A percentile compares a stretch with the other conserved stretches of the same genome.
Conservation (phyloP, 2,888 invertebrate genomes). For the Rhagonycha lutea region DNA sequence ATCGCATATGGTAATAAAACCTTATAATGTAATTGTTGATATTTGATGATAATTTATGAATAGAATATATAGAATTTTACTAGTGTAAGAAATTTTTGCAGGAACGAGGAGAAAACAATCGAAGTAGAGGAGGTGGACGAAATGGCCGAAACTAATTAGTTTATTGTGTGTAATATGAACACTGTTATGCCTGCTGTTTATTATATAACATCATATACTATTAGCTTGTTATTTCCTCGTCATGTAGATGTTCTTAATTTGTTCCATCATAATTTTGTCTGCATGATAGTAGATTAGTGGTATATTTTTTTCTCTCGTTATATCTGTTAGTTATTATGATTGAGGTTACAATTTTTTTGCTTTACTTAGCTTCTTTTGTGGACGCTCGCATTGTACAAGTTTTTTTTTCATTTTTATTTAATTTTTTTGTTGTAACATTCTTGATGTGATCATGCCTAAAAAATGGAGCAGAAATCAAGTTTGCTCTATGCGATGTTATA, state of each 20-base stretch:
- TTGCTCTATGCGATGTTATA: conserved; percentile 28
- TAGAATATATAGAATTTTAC: not conserved
- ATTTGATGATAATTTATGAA: not conserved
- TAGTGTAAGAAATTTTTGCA: conserved; percentile 25
- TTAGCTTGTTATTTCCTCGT: conserved; percentile 47
- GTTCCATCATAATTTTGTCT: conserved; percentile 40
- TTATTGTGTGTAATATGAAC: conserved; percentile 27
- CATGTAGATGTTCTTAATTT: conserved; percentile 38
- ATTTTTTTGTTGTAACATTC: conserved; percentile 23
- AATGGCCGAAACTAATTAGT: conserved; percentile 46
- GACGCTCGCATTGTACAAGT: conserved; percentile 17
- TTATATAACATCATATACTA: conserved; percentile 25
- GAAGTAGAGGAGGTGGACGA: conserved; percentile 48
- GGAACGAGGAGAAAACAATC: conserved; percentile 49
- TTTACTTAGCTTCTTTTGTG: conserved; percentile 31
- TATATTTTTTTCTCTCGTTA: conserved; percentile 18
- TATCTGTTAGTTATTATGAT: conserved; percentile 18
- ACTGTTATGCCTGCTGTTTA: conserved; percentile 50
- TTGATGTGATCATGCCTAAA: conserved; percentile 36
- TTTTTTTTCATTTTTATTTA: not conserved
- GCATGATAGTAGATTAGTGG: conserved; percentile 41
- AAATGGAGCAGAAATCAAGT: conserved; percentile 25
- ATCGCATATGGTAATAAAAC: too few relatives aligned
- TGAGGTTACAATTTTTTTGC: conserved; percentile 23
- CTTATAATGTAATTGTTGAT: not conserved